Evolutionary conservation across 2,797 vertebrate species (phyloP).

Genomic region (Xenops minutus): DNA sequence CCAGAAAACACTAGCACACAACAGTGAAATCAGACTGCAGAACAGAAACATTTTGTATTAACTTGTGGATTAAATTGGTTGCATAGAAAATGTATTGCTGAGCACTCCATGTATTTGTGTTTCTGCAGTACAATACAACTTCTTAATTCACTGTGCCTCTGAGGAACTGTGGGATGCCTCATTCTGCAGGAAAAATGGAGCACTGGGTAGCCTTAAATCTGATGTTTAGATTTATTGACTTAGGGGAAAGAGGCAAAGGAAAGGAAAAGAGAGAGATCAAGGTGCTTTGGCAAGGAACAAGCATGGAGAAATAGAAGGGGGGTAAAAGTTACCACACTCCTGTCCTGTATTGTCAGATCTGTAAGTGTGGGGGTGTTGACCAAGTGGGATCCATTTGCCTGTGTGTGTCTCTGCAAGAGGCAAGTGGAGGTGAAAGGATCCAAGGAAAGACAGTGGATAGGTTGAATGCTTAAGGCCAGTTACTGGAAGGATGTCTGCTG

Average conservation of each 20-base stretch:
- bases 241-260: not conserved
- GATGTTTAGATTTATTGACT: not conserved
- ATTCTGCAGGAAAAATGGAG: not conserved
- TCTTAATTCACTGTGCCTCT: not conserved
- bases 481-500: not conserved
- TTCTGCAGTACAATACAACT: not conserved
- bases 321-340: no score
- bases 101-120: not conserved
- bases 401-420: not conserved
- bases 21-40: not conserved
- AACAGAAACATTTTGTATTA: not conserved
- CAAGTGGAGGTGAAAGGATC: not conserved
- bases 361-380: accelerated
- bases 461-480: not conserved
- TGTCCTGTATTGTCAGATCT: not conserved
- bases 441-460: not conserved
- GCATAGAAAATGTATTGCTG: conserved; percentile 17
- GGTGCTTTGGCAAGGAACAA: not conserved
- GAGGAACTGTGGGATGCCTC: not conserved
- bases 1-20: not conserved
- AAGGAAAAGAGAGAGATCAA: not conserved
- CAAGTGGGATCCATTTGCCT: not conserved
- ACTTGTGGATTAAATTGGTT: not conserved
- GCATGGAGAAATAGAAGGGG: not conserved
- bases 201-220: not conserved